Evolutionary conservation across 2,797 vertebrate genomes (phyloP), one percentile per base, ranked within the genome.

Genomic region (Pelodytes ibericus): DNA sequence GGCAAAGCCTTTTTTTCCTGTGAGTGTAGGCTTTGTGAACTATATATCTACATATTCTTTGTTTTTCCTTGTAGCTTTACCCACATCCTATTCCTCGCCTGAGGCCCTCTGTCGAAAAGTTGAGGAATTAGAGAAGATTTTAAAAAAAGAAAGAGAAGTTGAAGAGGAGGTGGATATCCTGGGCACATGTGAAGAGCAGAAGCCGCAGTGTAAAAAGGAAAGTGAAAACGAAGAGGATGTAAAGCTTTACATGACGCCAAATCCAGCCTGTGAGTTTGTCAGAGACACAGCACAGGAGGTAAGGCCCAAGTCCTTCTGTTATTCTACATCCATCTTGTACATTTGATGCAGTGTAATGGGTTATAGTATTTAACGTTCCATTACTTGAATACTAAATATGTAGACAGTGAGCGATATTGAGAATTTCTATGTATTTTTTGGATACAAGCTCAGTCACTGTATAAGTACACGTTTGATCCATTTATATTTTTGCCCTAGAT

Each of bases 261-360:
- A 91, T 58, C 83, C 91, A 7, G 92, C 93, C 0, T 88, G 93
- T 0, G 96, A 98, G 83, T 97, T 96, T 74, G 90, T 97, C 82
- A 89, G 91, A 25, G 95, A 97, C 51, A 41, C 92, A 3, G 94
- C 93, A 25, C 94, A 98, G 84, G 95, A 99, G 96, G 97, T 99
- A 80, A 83, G 53, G 30, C 24, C 22, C 7, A 3, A 44, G 3
- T 27, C n/a, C n/a, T n/a, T n/a, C n/a, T n/a, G n/a, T n/a, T n/a
- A n/a, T n/a, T n/a, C n/a, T n/a, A n/a, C n/a, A n/a, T n/a, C n/a
- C n/a, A n/a, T n/a, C n/a, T n/a, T n/a, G n/a, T n/a, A n/a, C n/a
- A n/a, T n/a, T n/a, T n/a, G n/a, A n/a, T n/a, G n/a, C n/a, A n/a
- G n/a, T n/a, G n/a, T n/a, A n/a, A n/a, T n/a, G n/a, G n/a, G n/a